phyloP scores from a whole-genome alignment of 2,888 invertebrate genomes.

The Tortricodes alternella region DNA sequence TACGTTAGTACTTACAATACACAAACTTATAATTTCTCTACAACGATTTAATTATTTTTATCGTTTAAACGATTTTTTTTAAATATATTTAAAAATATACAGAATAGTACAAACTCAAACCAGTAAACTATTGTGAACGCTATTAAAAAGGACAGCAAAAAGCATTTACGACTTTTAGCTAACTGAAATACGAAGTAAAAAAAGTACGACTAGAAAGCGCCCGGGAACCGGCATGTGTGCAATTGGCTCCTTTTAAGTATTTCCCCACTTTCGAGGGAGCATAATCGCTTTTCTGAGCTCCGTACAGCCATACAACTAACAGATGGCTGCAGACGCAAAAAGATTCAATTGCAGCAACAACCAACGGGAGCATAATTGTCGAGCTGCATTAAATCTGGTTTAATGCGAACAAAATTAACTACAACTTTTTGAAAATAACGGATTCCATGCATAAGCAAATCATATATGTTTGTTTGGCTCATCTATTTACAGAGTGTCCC shows the following conservation, averaged over 20 bases:
- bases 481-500: too few relatives aligned
- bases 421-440: neutral
- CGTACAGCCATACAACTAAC: constrained; percentile 37
- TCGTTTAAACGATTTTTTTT: too few relatives aligned
- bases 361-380: constrained; percentile 55
- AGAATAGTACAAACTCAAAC: neutral
- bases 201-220: constrained; percentile 39
- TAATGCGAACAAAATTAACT: constrained; percentile 8
- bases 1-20: too few relatives aligned
- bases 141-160: constrained; percentile 57
- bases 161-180: constrained; percentile 39
- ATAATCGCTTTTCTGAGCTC: constrained; percentile 25
- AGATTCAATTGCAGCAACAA: constrained; percentile 60
- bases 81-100: too few relatives aligned
- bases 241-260: constrained; percentile 65
- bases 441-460: neutral
- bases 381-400: constrained; percentile 21
- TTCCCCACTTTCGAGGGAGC: constrained; percentile 39
- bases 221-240: constrained; percentile 66
- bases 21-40: too few relatives aligned
- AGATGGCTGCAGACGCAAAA: constrained; percentile 61
- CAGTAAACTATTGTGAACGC: constrained; percentile 31
- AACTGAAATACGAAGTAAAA: constrained; percentile 52
- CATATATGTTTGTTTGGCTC: too few relatives aligned
- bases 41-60: too few relatives aligned